A percentile compares a stretch with the other conserved stretches of the same genome.
Evolutionary conservation across 1,140 invertebrate genomes (phyloP).

Genomic region (Thaumetopoea pityocampa): DNA sequence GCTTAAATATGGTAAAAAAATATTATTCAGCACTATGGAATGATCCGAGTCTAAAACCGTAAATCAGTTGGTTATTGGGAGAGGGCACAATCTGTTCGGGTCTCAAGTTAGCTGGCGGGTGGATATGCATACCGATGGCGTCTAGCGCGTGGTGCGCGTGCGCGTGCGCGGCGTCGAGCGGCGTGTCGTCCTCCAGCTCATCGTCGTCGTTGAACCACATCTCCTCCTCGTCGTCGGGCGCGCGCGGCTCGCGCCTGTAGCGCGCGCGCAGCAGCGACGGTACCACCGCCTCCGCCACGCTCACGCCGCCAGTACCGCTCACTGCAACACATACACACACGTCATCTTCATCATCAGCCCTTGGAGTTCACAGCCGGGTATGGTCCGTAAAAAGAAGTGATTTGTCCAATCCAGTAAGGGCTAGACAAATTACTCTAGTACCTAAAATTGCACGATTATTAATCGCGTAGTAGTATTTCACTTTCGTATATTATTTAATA

Average conservation of each 20-base stretch:
- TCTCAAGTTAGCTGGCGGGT: too few species aligned
- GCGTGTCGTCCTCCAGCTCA: constrained; percentile 89
- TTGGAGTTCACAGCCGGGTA: neutral
- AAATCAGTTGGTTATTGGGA: too few species aligned
- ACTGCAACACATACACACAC: constrained; percentile 30
- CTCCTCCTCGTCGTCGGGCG: constrained; percentile 97
- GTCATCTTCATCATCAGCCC: too few species aligned
- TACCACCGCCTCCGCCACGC: constrained; percentile 72
- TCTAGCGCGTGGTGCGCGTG: constrained; percentile 55
- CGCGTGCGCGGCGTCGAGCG: constrained; percentile 57
- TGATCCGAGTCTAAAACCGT: too few species aligned
- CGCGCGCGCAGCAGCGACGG: constrained; percentile 87
- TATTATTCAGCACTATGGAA: too few species aligned
- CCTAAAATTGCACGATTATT: too few species aligned
- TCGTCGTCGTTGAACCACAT: constrained; percentile 99
- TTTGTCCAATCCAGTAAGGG: too few species aligned
- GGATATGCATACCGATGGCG: constrained; percentile 43
- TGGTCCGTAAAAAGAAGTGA: neutral
- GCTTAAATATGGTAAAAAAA: too few species aligned
- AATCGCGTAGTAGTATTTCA: too few species aligned
- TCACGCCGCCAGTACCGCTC: constrained; percentile 61
- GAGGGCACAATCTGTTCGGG: too few species aligned
- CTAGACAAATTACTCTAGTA: too few species aligned
- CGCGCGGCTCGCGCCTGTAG: constrained; percentile 92
- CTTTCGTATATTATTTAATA: too few species aligned